Conservation (phyloP, 2,888 invertebrate species). For the Sinotaia quadrata region DNA sequence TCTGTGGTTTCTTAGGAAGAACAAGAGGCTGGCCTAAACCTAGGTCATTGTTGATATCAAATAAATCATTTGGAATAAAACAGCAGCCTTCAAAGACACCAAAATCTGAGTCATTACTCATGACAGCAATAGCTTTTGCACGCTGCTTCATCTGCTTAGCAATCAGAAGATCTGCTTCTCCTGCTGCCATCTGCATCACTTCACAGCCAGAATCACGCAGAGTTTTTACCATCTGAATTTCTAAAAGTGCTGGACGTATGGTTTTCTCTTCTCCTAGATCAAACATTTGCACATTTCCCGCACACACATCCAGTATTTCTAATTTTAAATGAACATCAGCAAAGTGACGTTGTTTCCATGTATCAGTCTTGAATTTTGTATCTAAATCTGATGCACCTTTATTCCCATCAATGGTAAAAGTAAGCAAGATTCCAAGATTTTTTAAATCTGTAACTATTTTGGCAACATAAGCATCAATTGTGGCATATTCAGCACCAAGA, state of each 20-base stretch:
- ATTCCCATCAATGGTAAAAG: slow-evolving; percentile 65
- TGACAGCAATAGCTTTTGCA: slow-evolving; percentile 60
- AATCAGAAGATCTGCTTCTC: slow-evolving; percentile 65
- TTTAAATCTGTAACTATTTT: slow-evolving; percentile 60
- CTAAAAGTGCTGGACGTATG: slow-evolving; percentile 64
- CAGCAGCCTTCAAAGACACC: slow-evolving; percentile 60
- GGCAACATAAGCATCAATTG: slow-evolving; percentile 52
- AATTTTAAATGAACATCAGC: slow-evolving; percentile 53
- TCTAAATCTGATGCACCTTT: slow-evolving; percentile 58
- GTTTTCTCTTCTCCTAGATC: slow-evolving; percentile 44
- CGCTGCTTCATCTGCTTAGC: slow-evolving; percentile 56
- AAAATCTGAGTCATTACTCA: slow-evolving; percentile 70
- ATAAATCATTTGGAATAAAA: slow-evolving; percentile 61
- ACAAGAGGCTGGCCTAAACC: slow-evolving; percentile 49
- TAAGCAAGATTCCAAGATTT: slow-evolving; percentile 56
- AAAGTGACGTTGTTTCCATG: slow-evolving; percentile 60
- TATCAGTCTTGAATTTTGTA: slow-evolving; percentile 59
- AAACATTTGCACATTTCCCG: slow-evolving; percentile 41
- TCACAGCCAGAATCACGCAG: slow-evolving; percentile 59
- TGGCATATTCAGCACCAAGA: slow-evolving; percentile 64
- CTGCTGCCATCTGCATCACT: slow-evolving; percentile 49
- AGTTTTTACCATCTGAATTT: slow-evolving; percentile 56
- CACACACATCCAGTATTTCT: slow-evolving; percentile 49
- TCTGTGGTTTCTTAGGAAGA: slow-evolving; percentile 52
- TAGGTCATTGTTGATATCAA: slow-evolving; percentile 64